Conservation (phyloP, 2,113 vertebrate genomes). For the Thymallus thymallus region DNA sequence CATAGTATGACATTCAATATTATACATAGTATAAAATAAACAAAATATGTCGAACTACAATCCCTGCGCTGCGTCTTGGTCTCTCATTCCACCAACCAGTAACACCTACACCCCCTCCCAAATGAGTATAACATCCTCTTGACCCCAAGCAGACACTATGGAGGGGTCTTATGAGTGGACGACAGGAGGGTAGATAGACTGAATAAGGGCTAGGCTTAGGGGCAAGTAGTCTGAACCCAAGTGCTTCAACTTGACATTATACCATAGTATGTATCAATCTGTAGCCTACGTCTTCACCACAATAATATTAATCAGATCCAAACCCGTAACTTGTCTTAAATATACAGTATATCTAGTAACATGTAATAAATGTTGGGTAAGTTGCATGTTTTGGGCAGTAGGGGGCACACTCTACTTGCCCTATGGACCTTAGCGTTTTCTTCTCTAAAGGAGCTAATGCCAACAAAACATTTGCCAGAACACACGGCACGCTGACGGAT, state of each 20-base stretch:
- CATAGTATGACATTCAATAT: too few species aligned
- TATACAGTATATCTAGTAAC: too few species aligned
- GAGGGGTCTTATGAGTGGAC: neutral
- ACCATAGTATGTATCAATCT: neutral
- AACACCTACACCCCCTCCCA: too few species aligned
- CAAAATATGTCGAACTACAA: too few species aligned
- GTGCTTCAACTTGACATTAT: neutral
- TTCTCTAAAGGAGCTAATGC: neutral
- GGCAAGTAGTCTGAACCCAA: neutral
- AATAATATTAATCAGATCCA: neutral
- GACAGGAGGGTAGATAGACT: neutral
- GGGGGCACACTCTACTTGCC: conserved; percentile 57
- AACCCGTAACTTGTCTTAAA: neutral
- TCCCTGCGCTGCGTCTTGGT: too few species aligned
- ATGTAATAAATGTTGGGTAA: too few species aligned
- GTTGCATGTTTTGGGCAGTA: conserved; percentile 41
- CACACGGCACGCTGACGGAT: conserved; percentile 33
- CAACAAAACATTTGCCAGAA: conserved; percentile 30
- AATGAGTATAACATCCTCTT: neutral
- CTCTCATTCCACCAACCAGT: too few species aligned
- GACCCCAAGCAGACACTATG: neutral
- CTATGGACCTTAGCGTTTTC: conserved; percentile 23
- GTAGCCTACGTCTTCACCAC: neutral
- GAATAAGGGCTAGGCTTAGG: neutral
- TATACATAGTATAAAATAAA: too few species aligned